These are phyloP conservation scores for Amniataba percoides DNA, from an alignment of 2,797 vertebrate genomes.

Conservation along the genomic window DNA sequence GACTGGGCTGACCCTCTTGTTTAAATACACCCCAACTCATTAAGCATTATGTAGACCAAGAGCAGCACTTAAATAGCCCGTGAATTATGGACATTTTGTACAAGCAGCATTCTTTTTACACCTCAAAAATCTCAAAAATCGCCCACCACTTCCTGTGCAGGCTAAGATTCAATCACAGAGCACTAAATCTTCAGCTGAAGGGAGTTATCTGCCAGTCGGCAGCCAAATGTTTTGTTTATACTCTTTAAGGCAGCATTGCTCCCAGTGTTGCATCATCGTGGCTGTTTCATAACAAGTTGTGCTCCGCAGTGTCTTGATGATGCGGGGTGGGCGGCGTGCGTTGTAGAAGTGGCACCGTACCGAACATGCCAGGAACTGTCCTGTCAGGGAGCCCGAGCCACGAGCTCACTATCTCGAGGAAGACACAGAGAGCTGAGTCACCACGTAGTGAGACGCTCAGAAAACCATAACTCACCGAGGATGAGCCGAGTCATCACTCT, in stretches of 20 bases:
- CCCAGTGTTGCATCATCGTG: slow-evolving; percentile 67
- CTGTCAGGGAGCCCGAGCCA: slow-evolving; percentile 59
- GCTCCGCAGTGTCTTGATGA: slow-evolving; percentile 54
- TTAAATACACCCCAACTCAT: slow-evolving; percentile 82
- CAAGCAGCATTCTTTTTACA: slow-evolving; percentile 64
- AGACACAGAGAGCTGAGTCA: slow-evolving; percentile 82
- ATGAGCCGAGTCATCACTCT: slow-evolving; percentile 79
- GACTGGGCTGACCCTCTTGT: slow-evolving; percentile 80
- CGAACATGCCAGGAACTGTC: slow-evolving; percentile 56
- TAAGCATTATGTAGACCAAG: slow-evolving; percentile 78
- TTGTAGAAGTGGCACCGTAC: slow-evolving; percentile 44
- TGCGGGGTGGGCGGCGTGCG: slow-evolving; percentile 43
- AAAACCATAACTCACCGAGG: slow-evolving; percentile 68
- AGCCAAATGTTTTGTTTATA: slow-evolving; percentile 62
- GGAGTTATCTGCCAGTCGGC: slow-evolving; percentile 53
- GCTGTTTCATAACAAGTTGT: slow-evolving; percentile 70
- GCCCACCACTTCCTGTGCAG: slow-evolving; percentile 65
- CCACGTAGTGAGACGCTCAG: slow-evolving; percentile 47
- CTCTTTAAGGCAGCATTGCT: slow-evolving; percentile 46
- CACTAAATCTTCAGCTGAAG: slow-evolving; percentile 47
- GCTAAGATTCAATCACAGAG: slow-evolving; percentile 45
- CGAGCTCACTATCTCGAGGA: slow-evolving; percentile 76
- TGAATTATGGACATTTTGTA: slow-evolving; percentile 75
- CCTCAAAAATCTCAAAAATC: slow-evolving; percentile 64
- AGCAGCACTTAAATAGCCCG: slow-evolving; percentile 73